phyloP scores from a whole-genome alignment of 23 tunicate species.

The Ascidia mentula region DNA sequence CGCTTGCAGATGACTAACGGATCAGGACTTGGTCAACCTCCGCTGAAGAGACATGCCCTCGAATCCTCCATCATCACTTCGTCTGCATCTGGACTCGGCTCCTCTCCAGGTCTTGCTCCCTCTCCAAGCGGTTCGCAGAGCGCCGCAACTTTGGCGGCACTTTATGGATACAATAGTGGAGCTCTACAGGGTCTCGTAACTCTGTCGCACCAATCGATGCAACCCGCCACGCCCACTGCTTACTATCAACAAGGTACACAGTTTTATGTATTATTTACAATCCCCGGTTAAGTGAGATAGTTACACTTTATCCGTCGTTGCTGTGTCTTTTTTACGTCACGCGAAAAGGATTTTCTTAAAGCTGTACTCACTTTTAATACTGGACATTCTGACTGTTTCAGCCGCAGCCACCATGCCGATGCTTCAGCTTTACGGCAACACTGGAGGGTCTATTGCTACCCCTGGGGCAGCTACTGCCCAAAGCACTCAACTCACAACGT shows the following conservation, averaged over 20 bases:
- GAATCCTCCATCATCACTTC: constrained; percentile 47
- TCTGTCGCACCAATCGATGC: constrained; percentile 42
- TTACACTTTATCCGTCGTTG: too few relatives aligned
- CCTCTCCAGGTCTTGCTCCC: constrained; percentile 35
- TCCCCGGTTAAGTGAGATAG: too few relatives aligned
- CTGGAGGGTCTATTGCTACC: constrained; percentile 30
- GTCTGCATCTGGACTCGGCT: constrained; percentile 25
- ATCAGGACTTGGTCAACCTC: constrained; percentile 67
- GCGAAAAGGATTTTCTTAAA: too few relatives aligned
- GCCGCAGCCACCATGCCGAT: constrained; percentile 41
- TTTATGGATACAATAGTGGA: constrained; percentile 39
- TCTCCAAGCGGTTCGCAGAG: constrained; percentile 42
- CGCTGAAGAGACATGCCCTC: constrained; percentile 72
- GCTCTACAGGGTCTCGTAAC: constrained; percentile 19
- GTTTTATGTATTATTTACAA: too few relatives aligned
- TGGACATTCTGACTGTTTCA: too few relatives aligned
- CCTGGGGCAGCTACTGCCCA: constrained; percentile 27
- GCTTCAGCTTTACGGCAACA: constrained; percentile 52
- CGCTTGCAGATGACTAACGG: constrained; percentile 54
- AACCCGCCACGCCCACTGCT: constrained; percentile 30
- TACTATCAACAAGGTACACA: constrained; percentile 78
- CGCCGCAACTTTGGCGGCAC: constrained; percentile 44
- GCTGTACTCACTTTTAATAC: too few relatives aligned
- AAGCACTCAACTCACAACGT: constrained; percentile 32
- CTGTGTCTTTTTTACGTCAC: too few relatives aligned